A percentile compares a stretch with the other conserved stretches of the same genome.
Evolutionary conservation across 2,888 invertebrate genomes (phyloP).

Genomic region (Aelia acuminata): DNA sequence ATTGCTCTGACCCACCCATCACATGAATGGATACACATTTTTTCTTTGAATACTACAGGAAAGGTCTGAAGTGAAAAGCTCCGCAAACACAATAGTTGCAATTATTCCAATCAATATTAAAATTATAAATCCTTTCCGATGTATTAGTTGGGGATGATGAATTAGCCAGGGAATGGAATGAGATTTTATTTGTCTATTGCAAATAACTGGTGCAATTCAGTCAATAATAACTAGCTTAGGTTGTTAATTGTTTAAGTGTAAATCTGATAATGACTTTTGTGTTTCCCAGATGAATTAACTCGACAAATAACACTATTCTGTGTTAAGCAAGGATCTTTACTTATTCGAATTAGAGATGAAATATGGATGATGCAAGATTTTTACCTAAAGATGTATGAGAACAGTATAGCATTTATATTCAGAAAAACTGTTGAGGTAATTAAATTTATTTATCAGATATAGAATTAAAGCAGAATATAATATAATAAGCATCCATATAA

Average conservation of each 20-base stretch:
- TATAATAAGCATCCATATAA: not conserved
- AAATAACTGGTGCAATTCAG: no score
- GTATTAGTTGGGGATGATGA: no score
- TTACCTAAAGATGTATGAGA: conserved; percentile 96
- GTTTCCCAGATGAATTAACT: conserved; percentile 78
- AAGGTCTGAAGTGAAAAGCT: no score
- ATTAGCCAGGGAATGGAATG: no score
- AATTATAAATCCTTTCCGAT: no score
- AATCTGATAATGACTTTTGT: conserved; percentile 62
- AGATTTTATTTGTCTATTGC: no score
- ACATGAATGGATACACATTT: no score
- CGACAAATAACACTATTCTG: conserved; percentile 98
- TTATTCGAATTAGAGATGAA: conserved; percentile 94
- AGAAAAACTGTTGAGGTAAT: conserved; percentile 92
- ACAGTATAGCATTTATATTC: conserved; percentile 97
- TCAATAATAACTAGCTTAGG: not conserved
- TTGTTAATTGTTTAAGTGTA: not conserved
- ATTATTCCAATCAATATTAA: no score
- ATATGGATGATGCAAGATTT: conserved; percentile 96
- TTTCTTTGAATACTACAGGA: no score
- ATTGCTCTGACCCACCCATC: no score
- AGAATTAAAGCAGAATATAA: not conserved
- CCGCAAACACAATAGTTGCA: no score
- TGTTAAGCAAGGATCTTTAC: conserved; percentile 92
- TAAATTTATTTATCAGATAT: not conserved